Conservation (phyloP, 1,140 invertebrate species). For the Centruroides vittatus region DNA sequence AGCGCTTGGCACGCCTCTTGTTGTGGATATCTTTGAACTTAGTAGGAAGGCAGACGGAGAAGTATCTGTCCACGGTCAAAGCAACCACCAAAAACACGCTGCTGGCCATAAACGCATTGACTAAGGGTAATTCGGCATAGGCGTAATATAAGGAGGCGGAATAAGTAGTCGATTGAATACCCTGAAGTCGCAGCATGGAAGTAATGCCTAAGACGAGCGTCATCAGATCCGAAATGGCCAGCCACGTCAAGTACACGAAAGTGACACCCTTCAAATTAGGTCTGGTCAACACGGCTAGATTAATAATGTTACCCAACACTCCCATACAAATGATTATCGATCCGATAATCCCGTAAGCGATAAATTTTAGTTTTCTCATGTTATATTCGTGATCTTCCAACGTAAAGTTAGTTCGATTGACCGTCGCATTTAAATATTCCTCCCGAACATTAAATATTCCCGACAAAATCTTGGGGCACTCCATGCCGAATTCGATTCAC, state of each 20-base stretch:
- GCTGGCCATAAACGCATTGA: conserved; percentile 49
- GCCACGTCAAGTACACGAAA: conserved; percentile 56
- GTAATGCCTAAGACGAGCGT: conserved; percentile 54
- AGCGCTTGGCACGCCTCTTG: conserved; percentile 21
- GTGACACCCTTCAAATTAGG: conserved; percentile 58
- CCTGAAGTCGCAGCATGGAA: conserved; percentile 46
- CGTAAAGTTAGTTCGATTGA: too few relatives aligned
- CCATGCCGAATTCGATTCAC: too few relatives aligned
- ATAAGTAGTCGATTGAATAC: conserved; percentile 44
- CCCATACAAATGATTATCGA: conserved; percentile 51
- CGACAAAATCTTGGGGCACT: too few relatives aligned
- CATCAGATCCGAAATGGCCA: conserved; percentile 42
- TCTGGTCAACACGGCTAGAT: conserved; percentile 51
- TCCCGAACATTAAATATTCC: too few relatives aligned
- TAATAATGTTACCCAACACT: conserved; percentile 56
- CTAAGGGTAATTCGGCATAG: conserved; percentile 53
- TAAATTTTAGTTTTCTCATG: conserved; percentile 28
- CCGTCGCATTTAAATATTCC: too few relatives aligned
- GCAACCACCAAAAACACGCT: conserved; percentile 32
- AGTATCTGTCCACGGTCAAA: conserved; percentile 31
- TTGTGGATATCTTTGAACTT: conserved; percentile 30
- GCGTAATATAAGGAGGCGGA: conserved; percentile 48
- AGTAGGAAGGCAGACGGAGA: conserved; percentile 28
- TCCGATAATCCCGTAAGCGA: conserved; percentile 50
- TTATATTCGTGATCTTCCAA: background rate